These are phyloP conservation scores for Pseudomugil gertrudae DNA, from an alignment of 2,797 vertebrate species.

Conservation along the genomic window DNA sequence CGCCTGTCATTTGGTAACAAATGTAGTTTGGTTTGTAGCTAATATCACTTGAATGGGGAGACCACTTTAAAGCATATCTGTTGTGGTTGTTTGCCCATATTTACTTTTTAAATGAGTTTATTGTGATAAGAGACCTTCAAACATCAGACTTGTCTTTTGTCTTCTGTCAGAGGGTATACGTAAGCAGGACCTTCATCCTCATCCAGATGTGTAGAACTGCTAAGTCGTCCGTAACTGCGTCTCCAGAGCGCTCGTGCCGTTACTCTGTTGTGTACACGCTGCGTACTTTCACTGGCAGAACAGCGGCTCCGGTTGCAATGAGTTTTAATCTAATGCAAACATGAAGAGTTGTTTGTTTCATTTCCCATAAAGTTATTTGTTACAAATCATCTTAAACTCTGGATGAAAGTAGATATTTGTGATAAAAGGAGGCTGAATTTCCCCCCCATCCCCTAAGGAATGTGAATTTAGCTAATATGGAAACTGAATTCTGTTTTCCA, in stretches of 20 bases:
- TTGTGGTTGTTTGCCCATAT: constrained; percentile 27
- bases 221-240: constrained; percentile 24
- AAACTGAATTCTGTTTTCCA: constrained; percentile 8
- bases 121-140: constrained; percentile 32
- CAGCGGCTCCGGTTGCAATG: constrained; percentile 17
- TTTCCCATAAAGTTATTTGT: constrained; percentile 42
- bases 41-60: constrained; percentile 26
- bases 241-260: constrained; percentile 26
- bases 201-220: constrained; percentile 22
- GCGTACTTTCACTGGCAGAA: constrained; percentile 27
- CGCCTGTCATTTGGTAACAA: constrained; percentile 36
- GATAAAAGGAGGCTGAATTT: constrained; percentile 49
- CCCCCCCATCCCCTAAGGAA: constrained; percentile 23
- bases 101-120: constrained; percentile 25
- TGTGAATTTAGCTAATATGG: constrained; percentile 58
- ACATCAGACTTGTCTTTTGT: constrained; percentile 28
- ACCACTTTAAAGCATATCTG: constrained; percentile 26
- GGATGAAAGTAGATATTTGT: constrained; percentile 58
- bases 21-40: constrained; percentile 33
- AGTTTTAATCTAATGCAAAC: constrained; percentile 42
- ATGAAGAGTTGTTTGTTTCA: constrained; percentile 51
- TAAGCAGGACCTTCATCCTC: constrained; percentile 4
- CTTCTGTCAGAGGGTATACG: not conserved
- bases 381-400: constrained; percentile 30
- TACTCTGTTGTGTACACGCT: constrained; percentile 23